Evolutionary conservation across 2,113 vertebrate species (phyloP).

Genomic region (Thalassarche chlororhynchos): DNA sequence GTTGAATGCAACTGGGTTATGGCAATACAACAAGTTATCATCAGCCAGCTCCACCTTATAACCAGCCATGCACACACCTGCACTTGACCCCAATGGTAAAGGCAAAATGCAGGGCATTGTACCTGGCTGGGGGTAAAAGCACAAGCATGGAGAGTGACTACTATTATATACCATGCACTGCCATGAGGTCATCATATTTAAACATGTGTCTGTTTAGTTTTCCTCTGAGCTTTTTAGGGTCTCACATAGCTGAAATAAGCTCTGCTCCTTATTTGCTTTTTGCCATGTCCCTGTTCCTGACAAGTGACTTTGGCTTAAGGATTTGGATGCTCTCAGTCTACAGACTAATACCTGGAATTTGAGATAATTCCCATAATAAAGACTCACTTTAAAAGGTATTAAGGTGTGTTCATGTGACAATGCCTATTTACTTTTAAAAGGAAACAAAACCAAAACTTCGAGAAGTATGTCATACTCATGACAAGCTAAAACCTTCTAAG

Average conservation of each 20-base stretch:
- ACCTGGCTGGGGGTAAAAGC: not conserved
- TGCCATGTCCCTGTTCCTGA: not conserved
- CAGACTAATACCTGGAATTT: not conserved
- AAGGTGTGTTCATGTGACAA: not conserved
- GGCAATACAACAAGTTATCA: not conserved
- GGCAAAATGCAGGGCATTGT: not conserved
- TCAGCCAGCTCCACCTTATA: not conserved
- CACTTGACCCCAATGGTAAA: not conserved
- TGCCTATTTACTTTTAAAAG: not conserved
- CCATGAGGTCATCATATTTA: not conserved
- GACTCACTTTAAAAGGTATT: not conserved
- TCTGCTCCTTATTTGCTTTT: not conserved
- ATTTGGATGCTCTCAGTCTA: not conserved
- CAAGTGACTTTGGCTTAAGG: not conserved
- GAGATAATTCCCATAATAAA: not conserved
- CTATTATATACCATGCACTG: fast-evolving
- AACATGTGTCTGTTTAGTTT: fast-evolving
- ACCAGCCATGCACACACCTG: not conserved
- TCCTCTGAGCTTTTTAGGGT: not conserved
- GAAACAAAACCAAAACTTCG: not conserved
- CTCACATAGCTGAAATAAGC: not conserved
- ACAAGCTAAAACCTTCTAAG: not conserved
- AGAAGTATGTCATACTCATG: not conserved
- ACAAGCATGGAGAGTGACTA: not conserved
- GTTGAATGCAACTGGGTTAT: not conserved